Evolutionary conservation across 2,888 invertebrate species (phyloP).

Genomic region (Pseudococcus jackbeardsleyi): DNA sequence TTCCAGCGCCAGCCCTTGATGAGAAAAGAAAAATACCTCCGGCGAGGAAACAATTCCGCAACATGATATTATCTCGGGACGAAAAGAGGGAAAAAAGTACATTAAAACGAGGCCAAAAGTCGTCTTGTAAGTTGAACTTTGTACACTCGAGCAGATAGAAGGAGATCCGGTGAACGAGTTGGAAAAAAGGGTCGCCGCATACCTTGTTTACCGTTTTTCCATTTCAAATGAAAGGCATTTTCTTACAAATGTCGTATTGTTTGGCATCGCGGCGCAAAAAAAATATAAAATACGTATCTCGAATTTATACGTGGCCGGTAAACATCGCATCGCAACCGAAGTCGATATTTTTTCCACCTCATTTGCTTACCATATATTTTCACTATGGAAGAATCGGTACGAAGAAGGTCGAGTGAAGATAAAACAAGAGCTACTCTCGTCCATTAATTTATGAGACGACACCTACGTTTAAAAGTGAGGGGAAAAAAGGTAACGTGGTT

Average conservation of each 20-base stretch:
- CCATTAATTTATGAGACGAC: constrained; percentile 22
- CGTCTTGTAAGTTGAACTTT: not conserved
- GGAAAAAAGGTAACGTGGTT: constrained; percentile 15
- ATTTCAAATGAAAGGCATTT: constrained; percentile 30
- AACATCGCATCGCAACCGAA: not conserved
- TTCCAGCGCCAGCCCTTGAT: not conserved
- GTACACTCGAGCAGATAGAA: not conserved
- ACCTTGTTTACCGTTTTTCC: constrained; percentile 22
- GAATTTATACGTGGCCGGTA: not conserved
- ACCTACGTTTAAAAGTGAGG: not conserved
- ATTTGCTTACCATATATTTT: constrained; percentile 41
- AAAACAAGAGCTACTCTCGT: constrained; percentile 10
- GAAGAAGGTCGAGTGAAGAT: not conserved
- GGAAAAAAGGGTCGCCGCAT: constrained; percentile 18
- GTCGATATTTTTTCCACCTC: constrained; percentile 27
- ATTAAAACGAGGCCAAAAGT: constrained; percentile 25
- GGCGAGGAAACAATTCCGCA: not conserved
- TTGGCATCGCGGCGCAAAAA: not conserved
- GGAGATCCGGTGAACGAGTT: not conserved
- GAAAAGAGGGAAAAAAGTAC: not conserved
- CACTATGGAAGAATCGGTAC: not conserved
- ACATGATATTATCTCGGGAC: not conserved
- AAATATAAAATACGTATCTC: not conserved
- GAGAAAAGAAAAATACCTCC: not conserved
- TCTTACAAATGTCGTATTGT: constrained; percentile 39